Percentiles rank a stretch among this genome's conserved stretches.
Evolutionary conservation across 2,797 vertebrate species (phyloP).

Genomic region (Pangasius sanitwongsei): DNA sequence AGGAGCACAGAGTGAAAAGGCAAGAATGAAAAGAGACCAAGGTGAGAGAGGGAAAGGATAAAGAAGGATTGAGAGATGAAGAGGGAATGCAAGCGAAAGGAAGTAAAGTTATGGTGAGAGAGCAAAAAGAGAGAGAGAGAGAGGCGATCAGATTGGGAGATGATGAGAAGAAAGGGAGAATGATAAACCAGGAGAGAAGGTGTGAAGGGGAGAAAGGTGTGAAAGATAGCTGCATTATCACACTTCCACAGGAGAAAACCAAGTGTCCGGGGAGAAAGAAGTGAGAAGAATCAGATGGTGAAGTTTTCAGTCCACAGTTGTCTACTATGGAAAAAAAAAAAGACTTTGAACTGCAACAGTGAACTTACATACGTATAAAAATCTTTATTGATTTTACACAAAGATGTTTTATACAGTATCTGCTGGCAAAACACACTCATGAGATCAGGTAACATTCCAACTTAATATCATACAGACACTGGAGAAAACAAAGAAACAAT

Average conservation of each 20-base stretch:
- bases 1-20: conserved; percentile 27
- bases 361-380: conserved; percentile 47
- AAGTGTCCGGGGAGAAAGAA: conserved; percentile 2
- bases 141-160: not conserved
- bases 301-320: not conserved
- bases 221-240: conserved; percentile 31
- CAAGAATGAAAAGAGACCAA: not conserved
- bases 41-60: not conserved
- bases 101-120: conserved; percentile 14
- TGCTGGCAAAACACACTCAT: not conserved
- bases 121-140: conserved; percentile 11
- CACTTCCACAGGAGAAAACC: conserved; percentile 26
- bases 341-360: not conserved
- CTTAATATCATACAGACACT: conserved; percentile 70
- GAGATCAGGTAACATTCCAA: not conserved
- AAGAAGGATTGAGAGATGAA: conserved; percentile 41
- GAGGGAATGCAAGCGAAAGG: conserved; percentile 18
- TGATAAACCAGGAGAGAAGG: conserved; percentile 47
- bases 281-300: not conserved
- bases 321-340: not conserved
- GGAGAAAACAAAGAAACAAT: conserved; percentile 54
- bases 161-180: conserved; percentile 26
- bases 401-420: conserved; percentile 40
- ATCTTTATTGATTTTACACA: conserved; percentile 72
- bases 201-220: conserved; percentile 54